Evolutionary conservation across 2,113 vertebrate genomes (phyloP).

Genomic region (Patagioenas fasciata): DNA sequence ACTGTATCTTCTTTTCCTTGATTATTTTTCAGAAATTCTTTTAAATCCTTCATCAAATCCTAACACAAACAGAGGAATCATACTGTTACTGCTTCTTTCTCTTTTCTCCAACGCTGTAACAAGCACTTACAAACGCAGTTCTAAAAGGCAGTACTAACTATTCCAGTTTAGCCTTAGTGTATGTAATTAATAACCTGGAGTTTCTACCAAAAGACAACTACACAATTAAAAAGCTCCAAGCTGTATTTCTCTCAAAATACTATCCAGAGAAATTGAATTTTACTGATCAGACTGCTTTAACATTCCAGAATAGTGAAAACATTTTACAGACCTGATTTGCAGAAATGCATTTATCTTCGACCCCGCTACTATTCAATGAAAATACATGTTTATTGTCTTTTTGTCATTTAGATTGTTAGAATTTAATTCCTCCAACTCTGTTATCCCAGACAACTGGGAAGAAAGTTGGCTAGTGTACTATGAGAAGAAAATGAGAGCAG

Average conservation of each 20-base stretch:
- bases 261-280: neutral
- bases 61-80: constrained; percentile 52
- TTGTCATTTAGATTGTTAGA: neutral
- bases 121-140: neutral
- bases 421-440: neutral
- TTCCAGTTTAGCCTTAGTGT: neutral
- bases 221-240: neutral
- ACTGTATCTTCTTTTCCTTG: constrained; percentile 23
- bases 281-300: neutral
- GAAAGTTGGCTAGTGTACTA: neutral
- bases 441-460: neutral
- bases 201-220: neutral
- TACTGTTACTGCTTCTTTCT: neutral
- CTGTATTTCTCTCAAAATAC: neutral
- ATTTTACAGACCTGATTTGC: neutral
- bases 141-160: neutral
- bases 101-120: neutral
- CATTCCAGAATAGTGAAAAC: neutral
- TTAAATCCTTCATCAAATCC: constrained; percentile 81
- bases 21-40: constrained; percentile 72
- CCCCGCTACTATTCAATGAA: neutral
- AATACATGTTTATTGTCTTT: neutral
- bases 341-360: neutral
- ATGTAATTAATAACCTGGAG: neutral
- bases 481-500: neutral